Conservation (phyloP, 1,140 invertebrate species). For the Mactra quadrangularis region DNA sequence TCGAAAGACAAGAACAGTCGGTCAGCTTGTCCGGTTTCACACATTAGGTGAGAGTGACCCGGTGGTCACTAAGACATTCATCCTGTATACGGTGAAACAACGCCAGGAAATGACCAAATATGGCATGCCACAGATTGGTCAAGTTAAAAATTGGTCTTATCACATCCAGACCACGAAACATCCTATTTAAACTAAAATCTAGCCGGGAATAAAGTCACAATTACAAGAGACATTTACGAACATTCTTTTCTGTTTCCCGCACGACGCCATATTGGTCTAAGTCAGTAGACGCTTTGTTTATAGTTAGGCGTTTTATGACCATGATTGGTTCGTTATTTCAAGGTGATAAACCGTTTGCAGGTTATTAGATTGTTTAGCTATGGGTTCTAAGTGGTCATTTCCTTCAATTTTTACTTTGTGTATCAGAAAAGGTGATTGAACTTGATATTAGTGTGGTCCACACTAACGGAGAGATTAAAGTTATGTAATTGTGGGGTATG, state of each 20-base stretch:
- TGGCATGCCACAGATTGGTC: constrained; percentile 2
- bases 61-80: constrained; percentile 2
- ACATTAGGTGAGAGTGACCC: constrained; percentile 45
- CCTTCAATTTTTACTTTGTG: not conserved
- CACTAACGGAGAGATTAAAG: too few species aligned
- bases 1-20: not conserved
- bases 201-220: too few species aligned
- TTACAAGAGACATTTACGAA: too few species aligned
- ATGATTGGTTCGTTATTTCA: too few species aligned
- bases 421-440: not conserved
- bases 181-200: constrained; percentile 30
- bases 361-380: too few species aligned
- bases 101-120: constrained; percentile 46
- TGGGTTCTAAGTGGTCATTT: constrained; percentile 28
- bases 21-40: constrained; percentile 28
- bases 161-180: constrained; percentile 10
- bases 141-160: constrained; percentile 29
- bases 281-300: too few species aligned
- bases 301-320: too few species aligned
- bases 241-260: too few species aligned
- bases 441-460: not conserved
- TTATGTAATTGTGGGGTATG: too few species aligned
- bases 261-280: too few species aligned
- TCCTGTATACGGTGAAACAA: not conserved
- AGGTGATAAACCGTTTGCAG: too few species aligned